Evolutionary conservation across 2,113 vertebrate species (phyloP).

Genomic region (Hyperoodon ampullatus): DNA sequence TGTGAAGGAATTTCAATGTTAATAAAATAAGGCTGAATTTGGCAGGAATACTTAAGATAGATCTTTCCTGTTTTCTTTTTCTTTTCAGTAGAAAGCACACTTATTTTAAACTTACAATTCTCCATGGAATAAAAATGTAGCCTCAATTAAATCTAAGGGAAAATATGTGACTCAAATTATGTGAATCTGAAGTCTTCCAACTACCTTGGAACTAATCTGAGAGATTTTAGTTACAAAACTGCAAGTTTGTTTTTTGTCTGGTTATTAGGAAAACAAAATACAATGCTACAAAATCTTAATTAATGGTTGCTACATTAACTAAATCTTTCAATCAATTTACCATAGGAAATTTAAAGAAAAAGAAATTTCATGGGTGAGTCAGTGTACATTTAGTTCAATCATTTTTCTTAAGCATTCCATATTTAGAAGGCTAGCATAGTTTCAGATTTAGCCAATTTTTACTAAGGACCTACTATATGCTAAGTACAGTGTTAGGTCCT

Average conservation of each 20-base stretch:
- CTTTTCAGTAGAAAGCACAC: constrained; percentile 74
- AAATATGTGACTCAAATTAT: neutral
- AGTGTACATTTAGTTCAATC: neutral
- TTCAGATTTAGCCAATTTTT: neutral
- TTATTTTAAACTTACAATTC: constrained; percentile 25
- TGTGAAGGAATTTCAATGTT: constrained; percentile 82
- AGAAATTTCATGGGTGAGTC: neutral
- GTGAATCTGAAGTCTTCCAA: neutral
- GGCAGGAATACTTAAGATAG: constrained; percentile 76
- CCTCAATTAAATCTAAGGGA: neutral
- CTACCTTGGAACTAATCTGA: neutral
- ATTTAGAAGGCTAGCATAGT: neutral
- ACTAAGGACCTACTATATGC: neutral
- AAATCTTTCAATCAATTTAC: neutral
- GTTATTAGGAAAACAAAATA: neutral
- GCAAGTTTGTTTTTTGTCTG: neutral
- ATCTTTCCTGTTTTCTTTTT: constrained; percentile 29
- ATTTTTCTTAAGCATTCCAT: neutral
- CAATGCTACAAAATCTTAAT: neutral
- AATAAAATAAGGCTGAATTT: constrained; percentile 80
- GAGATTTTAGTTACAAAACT: neutral
- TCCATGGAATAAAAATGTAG: neutral
- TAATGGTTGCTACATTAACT: neutral
- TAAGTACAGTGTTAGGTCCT: neutral
- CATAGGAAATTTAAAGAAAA: neutral